Evolutionary conservation across 2,797 vertebrate genomes (phyloP).

Genomic region (Rhinogobio ventralis): DNA sequence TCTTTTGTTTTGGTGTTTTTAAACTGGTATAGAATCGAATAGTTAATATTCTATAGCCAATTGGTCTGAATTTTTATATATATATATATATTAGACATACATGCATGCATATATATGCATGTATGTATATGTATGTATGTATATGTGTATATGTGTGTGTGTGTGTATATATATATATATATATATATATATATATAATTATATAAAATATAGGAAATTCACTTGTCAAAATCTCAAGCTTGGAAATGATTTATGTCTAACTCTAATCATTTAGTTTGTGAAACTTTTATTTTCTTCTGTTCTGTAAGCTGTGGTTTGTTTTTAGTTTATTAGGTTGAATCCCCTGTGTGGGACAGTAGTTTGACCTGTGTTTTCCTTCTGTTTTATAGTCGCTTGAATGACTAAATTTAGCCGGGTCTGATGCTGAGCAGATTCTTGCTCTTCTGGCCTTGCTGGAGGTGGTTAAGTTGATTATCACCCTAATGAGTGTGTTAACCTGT

Average conservation of each 20-base stretch:
- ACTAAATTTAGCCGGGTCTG: constrained; percentile 27
- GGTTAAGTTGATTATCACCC: constrained; percentile 45
- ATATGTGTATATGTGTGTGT: no score
- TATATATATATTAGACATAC: no score
- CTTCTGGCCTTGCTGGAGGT: constrained; percentile 5
- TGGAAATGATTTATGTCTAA: background rate
- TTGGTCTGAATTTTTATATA: no score
- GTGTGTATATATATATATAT: no score
- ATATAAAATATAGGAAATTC: background rate
- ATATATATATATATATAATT: no score
- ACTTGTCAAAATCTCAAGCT: background rate
- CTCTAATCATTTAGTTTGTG: background rate
- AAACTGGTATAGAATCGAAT: no score
- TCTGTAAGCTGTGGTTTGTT: background rate
- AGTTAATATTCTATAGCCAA: background rate
- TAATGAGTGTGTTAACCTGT: constrained; percentile 12
- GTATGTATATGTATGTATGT: no score
- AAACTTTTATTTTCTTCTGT: background rate
- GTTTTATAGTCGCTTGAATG: background rate
- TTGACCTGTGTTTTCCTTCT: background rate
- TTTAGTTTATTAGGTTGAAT: background rate
- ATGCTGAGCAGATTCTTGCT: constrained; percentile 34
- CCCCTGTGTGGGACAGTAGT: background rate
- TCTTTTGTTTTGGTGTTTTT: background rate
- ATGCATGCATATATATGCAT: no score